A percentile compares a stretch with the other conserved stretches of the same genome.
Conservation (phyloP, 1,140 invertebrate genomes). For the Penaeus japonicus region DNA sequence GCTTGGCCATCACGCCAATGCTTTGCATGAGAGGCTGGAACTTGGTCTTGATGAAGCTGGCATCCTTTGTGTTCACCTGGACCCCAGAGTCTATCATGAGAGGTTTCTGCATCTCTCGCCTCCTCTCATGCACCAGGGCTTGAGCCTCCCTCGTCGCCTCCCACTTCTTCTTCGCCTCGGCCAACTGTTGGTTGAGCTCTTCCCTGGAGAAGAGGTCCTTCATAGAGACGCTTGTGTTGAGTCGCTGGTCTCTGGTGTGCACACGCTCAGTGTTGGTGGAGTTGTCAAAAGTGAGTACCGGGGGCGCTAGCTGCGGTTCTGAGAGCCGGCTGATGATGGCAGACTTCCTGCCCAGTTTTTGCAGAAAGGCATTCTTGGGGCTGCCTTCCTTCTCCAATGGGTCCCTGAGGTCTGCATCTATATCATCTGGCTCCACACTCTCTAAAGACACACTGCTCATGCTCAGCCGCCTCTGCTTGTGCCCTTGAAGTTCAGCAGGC, state of each 20-base stretch:
- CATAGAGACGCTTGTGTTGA: slow-evolving; percentile 62
- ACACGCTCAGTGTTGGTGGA: slow-evolving; percentile 62
- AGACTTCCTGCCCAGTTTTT: slow-evolving; percentile 56
- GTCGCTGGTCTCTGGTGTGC: slow-evolving; percentile 57
- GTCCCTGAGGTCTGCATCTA: slow-evolving; percentile 42
- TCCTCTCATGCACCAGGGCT: neutral
- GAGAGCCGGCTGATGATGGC: slow-evolving; percentile 60
- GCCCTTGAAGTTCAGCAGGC: neutral
- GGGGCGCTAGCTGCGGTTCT: slow-evolving; percentile 57
- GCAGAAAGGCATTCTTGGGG: slow-evolving; percentile 50
- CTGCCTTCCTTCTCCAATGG: slow-evolving; percentile 27
- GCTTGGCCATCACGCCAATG: slow-evolving; percentile 62
- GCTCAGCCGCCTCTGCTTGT: slow-evolving; percentile 28
- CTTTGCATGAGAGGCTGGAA: slow-evolving; percentile 42
- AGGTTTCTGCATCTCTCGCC: slow-evolving; percentile 31
- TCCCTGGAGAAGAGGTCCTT: slow-evolving; percentile 50
- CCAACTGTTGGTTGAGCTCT: slow-evolving; percentile 51
- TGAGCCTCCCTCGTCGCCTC: slow-evolving; percentile 22
- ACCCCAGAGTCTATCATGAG: slow-evolving; percentile 58
- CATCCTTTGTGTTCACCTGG: slow-evolving; percentile 59
- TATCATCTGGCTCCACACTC: slow-evolving; percentile 26
- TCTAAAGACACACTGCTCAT: slow-evolving; percentile 42
- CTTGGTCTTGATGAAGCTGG: slow-evolving; percentile 60
- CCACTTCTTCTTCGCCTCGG: slow-evolving; percentile 43
- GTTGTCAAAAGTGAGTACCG: slow-evolving; percentile 60